Evolutionary conservation across 2,113 vertebrate genomes (phyloP).

Genomic region (Cyanoramphus novaezelandiae): DNA sequence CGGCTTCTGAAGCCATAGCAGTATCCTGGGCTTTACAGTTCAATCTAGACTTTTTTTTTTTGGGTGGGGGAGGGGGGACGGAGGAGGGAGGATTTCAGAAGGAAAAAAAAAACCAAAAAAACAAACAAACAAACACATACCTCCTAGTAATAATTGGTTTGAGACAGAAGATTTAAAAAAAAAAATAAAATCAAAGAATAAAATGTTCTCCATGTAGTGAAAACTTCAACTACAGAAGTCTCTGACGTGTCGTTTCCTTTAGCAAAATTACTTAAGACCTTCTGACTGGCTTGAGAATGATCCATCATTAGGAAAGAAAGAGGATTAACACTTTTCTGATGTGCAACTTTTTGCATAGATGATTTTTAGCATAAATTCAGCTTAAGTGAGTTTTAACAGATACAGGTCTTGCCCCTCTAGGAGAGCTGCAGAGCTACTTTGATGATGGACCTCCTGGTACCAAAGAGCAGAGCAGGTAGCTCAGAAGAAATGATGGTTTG

Average conservation of each 20-base stretch:
- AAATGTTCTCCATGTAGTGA: background rate
- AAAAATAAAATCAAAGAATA: background rate
- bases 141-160: rapidly evolving
- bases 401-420: rapidly evolving
- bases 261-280: background rate
- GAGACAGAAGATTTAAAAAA: background rate
- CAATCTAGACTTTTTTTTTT: background rate
- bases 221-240: background rate
- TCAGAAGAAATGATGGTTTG: background rate
- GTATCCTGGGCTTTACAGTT: background rate
- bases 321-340: background rate
- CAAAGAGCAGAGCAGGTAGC: background rate
- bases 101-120: rapidly evolving
- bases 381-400: background rate
- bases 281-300: background rate
- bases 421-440: background rate
- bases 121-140: no score
- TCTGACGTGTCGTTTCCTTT: background rate
- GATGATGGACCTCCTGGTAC: background rate
- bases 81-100: rapidly evolving
- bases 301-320: background rate
- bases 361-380: background rate
- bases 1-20: background rate
- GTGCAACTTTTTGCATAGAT: background rate
- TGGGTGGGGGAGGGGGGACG: no score